Evolutionary conservation across 1,140 invertebrate genomes (phyloP).

Genomic region (Macrosteles quadrilineatus): DNA sequence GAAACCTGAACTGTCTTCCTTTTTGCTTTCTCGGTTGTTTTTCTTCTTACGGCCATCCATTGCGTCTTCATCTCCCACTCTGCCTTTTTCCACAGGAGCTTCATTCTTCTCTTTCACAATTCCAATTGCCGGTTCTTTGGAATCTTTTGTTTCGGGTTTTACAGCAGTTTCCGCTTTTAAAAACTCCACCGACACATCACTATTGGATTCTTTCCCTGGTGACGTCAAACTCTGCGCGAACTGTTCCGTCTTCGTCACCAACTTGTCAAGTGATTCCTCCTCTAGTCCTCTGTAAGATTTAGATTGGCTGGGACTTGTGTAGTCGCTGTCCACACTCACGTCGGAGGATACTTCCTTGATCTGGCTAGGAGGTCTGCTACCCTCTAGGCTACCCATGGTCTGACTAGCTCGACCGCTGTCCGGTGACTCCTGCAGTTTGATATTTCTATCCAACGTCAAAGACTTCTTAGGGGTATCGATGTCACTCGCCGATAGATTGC

Average conservation of each 20-base stretch:
- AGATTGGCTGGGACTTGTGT: neutral
- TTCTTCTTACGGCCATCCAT: neutral
- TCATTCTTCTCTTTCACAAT: no score
- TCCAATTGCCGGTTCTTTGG: no score
- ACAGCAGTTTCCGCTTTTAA: neutral
- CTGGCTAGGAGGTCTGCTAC: neutral
- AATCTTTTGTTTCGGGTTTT: neutral
- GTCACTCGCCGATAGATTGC: slow-evolving; percentile 30
- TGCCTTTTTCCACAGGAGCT: no score
- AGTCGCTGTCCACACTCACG: slow-evolving; percentile 4
- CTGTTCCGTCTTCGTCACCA: neutral
- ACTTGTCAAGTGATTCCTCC: no score
- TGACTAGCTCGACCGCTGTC: slow-evolving; percentile 13
- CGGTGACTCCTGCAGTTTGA: neutral
- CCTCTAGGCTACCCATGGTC: slow-evolving; percentile 28
- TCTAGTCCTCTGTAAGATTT: no score
- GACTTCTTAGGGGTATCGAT: slow-evolving; percentile 14
- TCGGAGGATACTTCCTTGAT: neutral
- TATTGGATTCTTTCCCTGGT: neutral
- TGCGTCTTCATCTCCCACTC: no score
- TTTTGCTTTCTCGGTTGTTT: neutral
- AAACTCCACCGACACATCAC: neutral
- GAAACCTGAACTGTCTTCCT: slow-evolving; percentile 1
- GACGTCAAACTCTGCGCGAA: neutral
- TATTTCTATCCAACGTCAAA: slow-evolving; percentile 8